Conservation (phyloP, 2,797 vertebrate species). For the Neosilurus hyrtlii region DNA sequence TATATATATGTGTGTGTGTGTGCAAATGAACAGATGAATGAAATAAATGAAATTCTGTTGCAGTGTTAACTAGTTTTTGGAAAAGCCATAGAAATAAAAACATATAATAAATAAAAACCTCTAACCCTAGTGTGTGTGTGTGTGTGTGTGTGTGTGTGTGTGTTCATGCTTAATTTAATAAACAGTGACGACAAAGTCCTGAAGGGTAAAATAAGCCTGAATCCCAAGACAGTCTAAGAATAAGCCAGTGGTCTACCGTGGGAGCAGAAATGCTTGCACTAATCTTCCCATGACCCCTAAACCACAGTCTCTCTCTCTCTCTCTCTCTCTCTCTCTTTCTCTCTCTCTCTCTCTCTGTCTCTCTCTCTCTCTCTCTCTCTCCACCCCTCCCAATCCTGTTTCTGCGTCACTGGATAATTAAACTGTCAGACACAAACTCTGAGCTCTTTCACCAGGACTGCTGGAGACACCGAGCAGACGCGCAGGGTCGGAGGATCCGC, state of each 20-base stretch:
- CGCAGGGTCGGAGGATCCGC: not conserved
- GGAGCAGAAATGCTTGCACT: slow-evolving; percentile 65
- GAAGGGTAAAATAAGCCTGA: slow-evolving; percentile 41
- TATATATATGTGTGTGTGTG: too few species aligned
- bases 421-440: slow-evolving; percentile 61
- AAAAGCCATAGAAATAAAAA: too few species aligned
- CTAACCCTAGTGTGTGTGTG: not conserved
- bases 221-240: slow-evolving; percentile 51
- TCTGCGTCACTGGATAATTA: slow-evolving; percentile 65
- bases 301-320: slow-evolving; percentile 11
- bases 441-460: not conserved
- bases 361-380: slow-evolving; percentile 40
- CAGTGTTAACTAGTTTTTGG: too few species aligned
- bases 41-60: too few species aligned
- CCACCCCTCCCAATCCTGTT: slow-evolving; percentile 38
- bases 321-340: slow-evolving; percentile 13
- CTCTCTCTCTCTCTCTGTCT: slow-evolving; percentile 32
- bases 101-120: too few species aligned
- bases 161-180: slow-evolving; percentile 16
- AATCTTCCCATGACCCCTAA: slow-evolving; percentile 74
- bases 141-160: too few species aligned
- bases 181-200: not conserved
- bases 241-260: slow-evolving; percentile 60
- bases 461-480: not conserved
- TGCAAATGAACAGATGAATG: too few species aligned